Percentiles rank a stretch among this genome's conserved stretches.
phyloP scores from a whole-genome alignment of 2,797 vertebrate genomes.

The Malurus leucopterus region DNA sequence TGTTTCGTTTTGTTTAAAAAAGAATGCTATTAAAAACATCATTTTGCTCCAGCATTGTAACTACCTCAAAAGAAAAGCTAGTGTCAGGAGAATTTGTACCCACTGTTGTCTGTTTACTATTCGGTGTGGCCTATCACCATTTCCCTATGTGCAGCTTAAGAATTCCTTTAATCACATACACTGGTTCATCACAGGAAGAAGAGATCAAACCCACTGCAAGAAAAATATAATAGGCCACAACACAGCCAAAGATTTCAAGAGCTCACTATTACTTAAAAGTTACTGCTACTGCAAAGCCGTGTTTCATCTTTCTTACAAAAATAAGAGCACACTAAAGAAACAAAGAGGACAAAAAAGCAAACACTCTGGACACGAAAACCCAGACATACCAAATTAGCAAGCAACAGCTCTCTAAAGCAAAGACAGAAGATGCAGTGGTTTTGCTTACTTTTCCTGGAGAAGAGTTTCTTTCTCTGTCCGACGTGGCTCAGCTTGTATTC shows the following conservation, averaged over 20 bases:
- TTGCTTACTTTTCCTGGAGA: conserved; percentile 89
- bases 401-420: neutral
- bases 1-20: neutral
- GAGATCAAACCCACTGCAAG: conserved; percentile 9
- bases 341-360: neutral
- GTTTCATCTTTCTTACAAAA: neutral
- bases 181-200: neutral
- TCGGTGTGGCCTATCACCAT: neutral
- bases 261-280: neutral
- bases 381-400: neutral
- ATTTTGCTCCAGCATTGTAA: neutral
- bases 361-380: neutral
- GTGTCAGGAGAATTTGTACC: neutral
- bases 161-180: neutral
- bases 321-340: neutral
- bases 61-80: neutral
- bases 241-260: neutral
- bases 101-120: neutral
- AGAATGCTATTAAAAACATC: neutral
- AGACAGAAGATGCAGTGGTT: neutral
- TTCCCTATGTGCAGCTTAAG: neutral
- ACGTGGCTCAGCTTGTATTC: conserved; percentile 72
- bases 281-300: neutral
- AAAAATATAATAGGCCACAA: neutral
- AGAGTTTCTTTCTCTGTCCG: conserved; percentile 80